These are phyloP conservation scores for Punctoribates punctum DNA, from an alignment of 2,888 invertebrate genomes.

Conservation along the genomic window DNA sequence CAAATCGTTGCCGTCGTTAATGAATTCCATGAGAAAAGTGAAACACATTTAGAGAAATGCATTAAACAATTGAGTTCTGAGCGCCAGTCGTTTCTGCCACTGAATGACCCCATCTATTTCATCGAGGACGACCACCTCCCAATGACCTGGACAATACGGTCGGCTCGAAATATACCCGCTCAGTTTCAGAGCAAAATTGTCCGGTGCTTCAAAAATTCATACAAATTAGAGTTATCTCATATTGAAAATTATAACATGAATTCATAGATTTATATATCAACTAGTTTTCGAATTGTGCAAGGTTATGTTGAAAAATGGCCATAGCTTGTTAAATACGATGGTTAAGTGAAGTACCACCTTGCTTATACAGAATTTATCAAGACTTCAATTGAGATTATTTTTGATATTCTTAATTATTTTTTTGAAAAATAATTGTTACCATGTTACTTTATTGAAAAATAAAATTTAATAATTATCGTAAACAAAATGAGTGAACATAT, in stretches of 20 bases:
- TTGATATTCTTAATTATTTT: too few relatives aligned
- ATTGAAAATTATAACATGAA: not conserved
- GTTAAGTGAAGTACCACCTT: too few relatives aligned
- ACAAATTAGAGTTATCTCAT: not conserved
- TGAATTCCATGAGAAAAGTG: not conserved
- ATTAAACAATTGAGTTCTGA: not conserved
- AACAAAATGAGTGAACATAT: too few relatives aligned
- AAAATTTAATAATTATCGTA: too few relatives aligned
- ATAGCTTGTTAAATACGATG: too few relatives aligned
- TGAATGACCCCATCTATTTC: slow-evolving; percentile 12
- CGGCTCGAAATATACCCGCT: slow-evolving; percentile 34
- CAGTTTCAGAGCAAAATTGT: slow-evolving; percentile 8
- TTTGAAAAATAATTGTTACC: too few relatives aligned
- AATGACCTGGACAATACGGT: slow-evolving; percentile 10
- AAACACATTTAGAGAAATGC: not conserved
- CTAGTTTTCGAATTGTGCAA: too few relatives aligned
- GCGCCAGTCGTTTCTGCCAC: not conserved
- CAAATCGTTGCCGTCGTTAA: not conserved
- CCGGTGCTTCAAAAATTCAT: slow-evolving; percentile 17
- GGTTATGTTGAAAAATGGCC: too few relatives aligned
- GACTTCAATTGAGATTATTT: too few relatives aligned
- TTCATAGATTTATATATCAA: too few relatives aligned
- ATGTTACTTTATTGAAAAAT: too few relatives aligned
- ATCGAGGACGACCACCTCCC: slow-evolving; percentile 22
- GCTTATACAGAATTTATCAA: too few relatives aligned